Evolutionary conservation across 37 sponge, comb jelly and placozoan genomes (phyloP).

Genomic region (Ianthella basta): DNA sequence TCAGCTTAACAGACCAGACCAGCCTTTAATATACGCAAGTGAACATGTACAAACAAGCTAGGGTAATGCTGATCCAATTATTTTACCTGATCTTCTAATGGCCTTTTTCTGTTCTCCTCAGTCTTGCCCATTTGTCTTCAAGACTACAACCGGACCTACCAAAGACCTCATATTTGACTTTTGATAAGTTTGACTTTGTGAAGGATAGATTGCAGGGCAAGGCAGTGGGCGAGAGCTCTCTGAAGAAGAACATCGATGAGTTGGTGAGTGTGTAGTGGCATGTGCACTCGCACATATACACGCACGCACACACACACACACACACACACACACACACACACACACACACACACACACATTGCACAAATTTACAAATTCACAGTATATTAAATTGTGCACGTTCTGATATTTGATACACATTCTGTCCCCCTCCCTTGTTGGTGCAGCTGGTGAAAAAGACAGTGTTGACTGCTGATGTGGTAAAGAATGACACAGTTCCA

Average conservation of each 20-base stretch:
- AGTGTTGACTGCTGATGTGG: conserved; percentile 76
- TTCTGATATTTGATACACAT: no score
- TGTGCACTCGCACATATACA: background rate
- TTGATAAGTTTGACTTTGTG: background rate
- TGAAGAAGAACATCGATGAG: background rate
- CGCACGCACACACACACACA: no score
- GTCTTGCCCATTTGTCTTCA: background rate
- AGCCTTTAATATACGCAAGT: no score
- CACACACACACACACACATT: no score
- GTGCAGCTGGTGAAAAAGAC: conserved; percentile 69
- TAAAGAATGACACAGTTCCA: conserved; percentile 56
- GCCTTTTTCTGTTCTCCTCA: no score
- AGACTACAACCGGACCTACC: background rate
- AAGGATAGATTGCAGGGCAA: background rate
- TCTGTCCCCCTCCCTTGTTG: background rate
- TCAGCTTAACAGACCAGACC: no score
- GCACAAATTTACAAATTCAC: no score
- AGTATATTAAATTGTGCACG: no score
- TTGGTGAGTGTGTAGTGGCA: background rate
- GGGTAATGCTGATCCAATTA: no score
- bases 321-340: no score
- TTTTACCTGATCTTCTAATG: no score
- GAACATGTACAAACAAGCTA: no score
- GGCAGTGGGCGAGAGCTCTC: background rate
- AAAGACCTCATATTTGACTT: background rate